These are phyloP conservation scores for Latrodectus elegans DNA, from an alignment of 2,888 invertebrate species.

Conservation along the genomic window DNA sequence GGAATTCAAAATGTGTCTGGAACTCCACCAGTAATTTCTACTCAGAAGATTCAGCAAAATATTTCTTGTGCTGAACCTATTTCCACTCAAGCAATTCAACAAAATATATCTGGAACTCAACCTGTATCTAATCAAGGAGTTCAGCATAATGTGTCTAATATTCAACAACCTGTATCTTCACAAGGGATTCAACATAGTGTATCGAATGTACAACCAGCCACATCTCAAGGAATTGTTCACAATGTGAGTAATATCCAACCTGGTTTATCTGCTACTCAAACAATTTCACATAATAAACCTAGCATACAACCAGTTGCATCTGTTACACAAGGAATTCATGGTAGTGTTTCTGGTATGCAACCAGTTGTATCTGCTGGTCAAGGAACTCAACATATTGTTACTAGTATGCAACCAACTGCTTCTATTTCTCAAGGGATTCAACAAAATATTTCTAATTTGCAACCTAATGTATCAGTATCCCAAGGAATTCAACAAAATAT, in stretches of 20 bases:
- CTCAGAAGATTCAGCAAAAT: background rate
- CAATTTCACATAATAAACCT: background rate
- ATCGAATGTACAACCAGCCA: no score
- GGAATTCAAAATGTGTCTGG: background rate
- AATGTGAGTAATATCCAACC: background rate
- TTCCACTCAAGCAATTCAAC: background rate
- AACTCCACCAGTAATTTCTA: background rate
- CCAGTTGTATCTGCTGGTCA: background rate
- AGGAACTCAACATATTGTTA: background rate
- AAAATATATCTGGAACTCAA: background rate
- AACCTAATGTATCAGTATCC: conserved; percentile 1
- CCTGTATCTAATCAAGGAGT: background rate
- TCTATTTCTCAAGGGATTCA: background rate
- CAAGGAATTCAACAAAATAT: background rate
- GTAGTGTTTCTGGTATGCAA: background rate
- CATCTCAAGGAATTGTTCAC: no score
- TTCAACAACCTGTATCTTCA: background rate
- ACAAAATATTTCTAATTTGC: background rate
- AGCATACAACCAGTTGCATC: background rate
- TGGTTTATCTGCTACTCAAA: conserved; percentile 4
- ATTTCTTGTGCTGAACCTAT: background rate
- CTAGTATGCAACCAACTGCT: conserved; percentile 6
- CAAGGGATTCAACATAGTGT: no score
- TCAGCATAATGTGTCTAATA: background rate
- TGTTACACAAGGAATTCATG: background rate